Conservation (phyloP, 2,888 invertebrate genomes). For the Apodemia mormo region DNA sequence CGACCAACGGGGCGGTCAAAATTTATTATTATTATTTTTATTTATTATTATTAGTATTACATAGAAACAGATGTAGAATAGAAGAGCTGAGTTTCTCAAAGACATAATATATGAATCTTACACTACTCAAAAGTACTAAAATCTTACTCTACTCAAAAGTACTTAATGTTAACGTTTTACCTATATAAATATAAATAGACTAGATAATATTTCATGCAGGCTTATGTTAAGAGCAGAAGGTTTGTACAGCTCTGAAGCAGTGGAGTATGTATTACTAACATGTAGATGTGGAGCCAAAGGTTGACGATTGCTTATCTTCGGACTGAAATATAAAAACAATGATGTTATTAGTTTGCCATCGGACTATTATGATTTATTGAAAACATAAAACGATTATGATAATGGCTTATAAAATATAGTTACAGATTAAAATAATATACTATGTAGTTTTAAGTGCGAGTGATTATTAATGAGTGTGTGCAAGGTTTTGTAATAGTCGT, state of each 20-base stretch:
- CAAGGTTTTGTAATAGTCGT: neutral
- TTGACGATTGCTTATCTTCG: slow-evolving; percentile 7
- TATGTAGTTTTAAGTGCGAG: neutral
- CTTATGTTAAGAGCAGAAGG: neutral
- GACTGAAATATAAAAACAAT: slow-evolving; percentile 5
- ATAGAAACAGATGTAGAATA: too few relatives aligned
- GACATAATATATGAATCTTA: neutral
- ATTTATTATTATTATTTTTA: too few relatives aligned
- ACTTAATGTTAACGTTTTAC: neutral
- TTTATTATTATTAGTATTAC: too few relatives aligned
- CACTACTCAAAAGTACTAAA: neutral
- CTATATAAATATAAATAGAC: neutral
- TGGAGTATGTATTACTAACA: neutral
- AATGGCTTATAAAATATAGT: neutral
- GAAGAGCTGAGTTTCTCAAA: too few relatives aligned
- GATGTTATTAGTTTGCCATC: neutral
- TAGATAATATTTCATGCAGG: neutral
- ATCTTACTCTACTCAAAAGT: neutral
- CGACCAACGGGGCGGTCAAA: too few relatives aligned
- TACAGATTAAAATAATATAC: neutral
- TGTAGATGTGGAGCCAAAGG: neutral
- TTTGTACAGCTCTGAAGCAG: neutral
- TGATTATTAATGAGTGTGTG: neutral
- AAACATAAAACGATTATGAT: neutral
- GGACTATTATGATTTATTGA: neutral